phyloP scores from a whole-genome alignment of 2,113 vertebrate genomes.

The Chelonoidis abingdonii region DNA sequence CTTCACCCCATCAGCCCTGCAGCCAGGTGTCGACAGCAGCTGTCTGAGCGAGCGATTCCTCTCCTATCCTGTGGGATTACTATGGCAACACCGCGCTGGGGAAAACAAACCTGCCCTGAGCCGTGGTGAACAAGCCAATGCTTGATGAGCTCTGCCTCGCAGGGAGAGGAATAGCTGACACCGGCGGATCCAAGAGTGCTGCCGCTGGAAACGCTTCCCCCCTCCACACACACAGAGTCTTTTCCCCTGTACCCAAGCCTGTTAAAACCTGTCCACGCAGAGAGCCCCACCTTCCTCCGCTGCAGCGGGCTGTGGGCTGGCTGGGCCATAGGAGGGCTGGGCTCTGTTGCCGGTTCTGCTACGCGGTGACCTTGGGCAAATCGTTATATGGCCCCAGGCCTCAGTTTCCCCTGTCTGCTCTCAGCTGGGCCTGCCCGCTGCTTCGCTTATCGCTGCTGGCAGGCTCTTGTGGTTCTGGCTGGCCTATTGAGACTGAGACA shows the following conservation, averaged over 20 bases:
- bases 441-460: background rate
- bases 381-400: accelerated
- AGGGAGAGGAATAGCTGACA: background rate
- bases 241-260: background rate
- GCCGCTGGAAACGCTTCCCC: too few species aligned
- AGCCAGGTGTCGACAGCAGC: background rate
- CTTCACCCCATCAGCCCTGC: background rate
- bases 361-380: background rate
- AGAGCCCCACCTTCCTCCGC: background rate
- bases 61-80: background rate
- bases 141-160: background rate
- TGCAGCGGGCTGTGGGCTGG: background rate
- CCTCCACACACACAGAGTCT: too few species aligned
- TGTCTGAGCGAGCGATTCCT: background rate
- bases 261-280: background rate
- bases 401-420: background rate
- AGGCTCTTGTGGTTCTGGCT: background rate
- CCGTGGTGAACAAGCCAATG: background rate
- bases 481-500: background rate
- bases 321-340: background rate
- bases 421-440: background rate
- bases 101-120: background rate
- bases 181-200: background rate
- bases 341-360: background rate
- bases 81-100: background rate